phyloP scores from a whole-genome alignment of 2,888 invertebrate genomes.

The Adelphocoris suturalis region DNA sequence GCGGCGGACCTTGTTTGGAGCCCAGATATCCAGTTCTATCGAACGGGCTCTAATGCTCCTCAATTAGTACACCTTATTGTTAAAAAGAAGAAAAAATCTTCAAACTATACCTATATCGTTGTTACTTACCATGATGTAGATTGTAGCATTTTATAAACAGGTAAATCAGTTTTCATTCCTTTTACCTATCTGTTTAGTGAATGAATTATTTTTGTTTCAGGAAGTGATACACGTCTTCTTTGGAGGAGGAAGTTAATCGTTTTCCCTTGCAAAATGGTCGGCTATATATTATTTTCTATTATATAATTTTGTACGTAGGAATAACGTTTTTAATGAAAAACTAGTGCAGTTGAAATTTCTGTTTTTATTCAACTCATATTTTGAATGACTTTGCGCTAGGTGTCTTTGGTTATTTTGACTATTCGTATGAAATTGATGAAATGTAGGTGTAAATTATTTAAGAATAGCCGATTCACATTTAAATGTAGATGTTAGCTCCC shows the following conservation, averaged over 20 bases:
- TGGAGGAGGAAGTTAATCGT: neutral
- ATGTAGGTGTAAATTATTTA: constrained; percentile 2
- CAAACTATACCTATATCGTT: too few relatives aligned
- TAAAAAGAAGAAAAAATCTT: too few relatives aligned
- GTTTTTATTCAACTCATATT: neutral
- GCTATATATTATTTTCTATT: constrained; percentile 23
- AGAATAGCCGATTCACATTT: constrained; percentile 17
- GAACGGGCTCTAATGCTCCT: too few relatives aligned
- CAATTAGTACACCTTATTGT: too few relatives aligned
- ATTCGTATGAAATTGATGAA: neutral
- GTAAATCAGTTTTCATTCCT: too few relatives aligned
- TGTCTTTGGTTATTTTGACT: neutral
- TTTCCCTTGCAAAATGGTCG: constrained; percentile 3
- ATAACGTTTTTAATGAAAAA: constrained; percentile 14
- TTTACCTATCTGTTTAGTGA: too few relatives aligned
- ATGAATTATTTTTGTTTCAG: neutral
- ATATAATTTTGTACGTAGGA: constrained; percentile 20
- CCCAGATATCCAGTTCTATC: too few relatives aligned
- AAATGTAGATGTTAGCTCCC: neutral
- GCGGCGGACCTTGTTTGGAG: too few relatives aligned
- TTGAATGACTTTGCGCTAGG: neutral
- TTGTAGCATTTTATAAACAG: too few relatives aligned
- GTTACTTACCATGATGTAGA: too few relatives aligned
- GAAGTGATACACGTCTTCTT: neutral
- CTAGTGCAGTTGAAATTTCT: neutral